phyloP scores from a whole-genome alignment of 2,797 vertebrate species.

The Dermochelys coriacea region DNA sequence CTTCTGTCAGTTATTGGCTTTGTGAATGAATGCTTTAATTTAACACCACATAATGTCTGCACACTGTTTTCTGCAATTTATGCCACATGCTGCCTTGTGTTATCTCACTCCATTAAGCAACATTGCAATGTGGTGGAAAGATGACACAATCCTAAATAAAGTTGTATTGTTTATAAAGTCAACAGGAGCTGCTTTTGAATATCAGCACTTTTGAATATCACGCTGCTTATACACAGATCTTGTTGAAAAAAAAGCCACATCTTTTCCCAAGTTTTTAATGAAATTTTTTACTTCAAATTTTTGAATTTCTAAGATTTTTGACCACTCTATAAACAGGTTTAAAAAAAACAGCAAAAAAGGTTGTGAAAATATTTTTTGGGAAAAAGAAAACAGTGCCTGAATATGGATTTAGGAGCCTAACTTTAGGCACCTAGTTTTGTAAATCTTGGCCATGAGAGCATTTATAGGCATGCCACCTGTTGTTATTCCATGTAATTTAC shows the following conservation, averaged over 20 bases:
- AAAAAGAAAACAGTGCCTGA: not conserved
- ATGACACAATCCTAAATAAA: not conserved
- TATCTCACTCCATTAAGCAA: slow-evolving; percentile 43
- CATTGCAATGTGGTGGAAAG: not conserved
- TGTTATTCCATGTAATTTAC: not conserved
- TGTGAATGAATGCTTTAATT: slow-evolving; percentile 53
- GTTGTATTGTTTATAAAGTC: not conserved
- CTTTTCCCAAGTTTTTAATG: not conserved
- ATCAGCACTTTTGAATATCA: not conserved
- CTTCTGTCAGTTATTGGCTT: slow-evolving; percentile 43
- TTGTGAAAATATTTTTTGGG: not conserved
- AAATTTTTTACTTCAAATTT: not conserved
- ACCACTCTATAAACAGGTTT: not conserved
- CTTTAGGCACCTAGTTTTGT: not conserved
- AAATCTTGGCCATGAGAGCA: not conserved
- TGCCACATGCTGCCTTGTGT: not conserved
- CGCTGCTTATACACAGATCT: not conserved
- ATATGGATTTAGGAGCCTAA: not conserved
- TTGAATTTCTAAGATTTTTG: not conserved
- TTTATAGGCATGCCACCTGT: rapidly evolving
- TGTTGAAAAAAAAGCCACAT: not conserved
- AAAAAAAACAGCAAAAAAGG: not conserved
- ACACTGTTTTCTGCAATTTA: slow-evolving; percentile 49
- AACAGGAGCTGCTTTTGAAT: not conserved
- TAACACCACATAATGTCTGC: slow-evolving; percentile 1